Evolutionary conservation across 2,888 invertebrate genomes (phyloP), one percentile per base, ranked within the genome.

Genomic region (Aethes cnicana): DNA sequence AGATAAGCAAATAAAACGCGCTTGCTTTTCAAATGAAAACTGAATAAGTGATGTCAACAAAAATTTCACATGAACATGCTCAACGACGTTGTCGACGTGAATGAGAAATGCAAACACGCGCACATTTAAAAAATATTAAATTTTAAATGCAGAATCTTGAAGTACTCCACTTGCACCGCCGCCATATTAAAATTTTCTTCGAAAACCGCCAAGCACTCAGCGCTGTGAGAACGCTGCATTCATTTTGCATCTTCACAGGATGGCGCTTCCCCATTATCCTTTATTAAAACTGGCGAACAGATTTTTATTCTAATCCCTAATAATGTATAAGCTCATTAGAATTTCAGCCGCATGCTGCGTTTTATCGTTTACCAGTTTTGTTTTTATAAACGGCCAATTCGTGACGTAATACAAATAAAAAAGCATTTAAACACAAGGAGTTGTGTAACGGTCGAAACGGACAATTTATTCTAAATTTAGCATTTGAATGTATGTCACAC

Each of bases 101-200:
- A 12, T 5, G 12, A 28, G 6, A 12, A 23, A 44, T 36, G 42
- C 47, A 32, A 57, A 54, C 44, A 50, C 53, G 42, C 53, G 56
- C 47, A 23, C 43, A 26, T 25, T 17, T 2, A 21, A 43, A 57
- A 64, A 66, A 64, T 64, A 69, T 72, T 63, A 63, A 69, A 58
- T 61, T 63, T 61, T 62, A 54, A 63, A 67, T 68, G 64, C 62
- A 63, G 69, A 68, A 66, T 59, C 56, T 55, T 26, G 53, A 62
- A 60, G 65, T 63, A 54, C 59, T 66, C 58, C 54, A 56, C 55
- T 57, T 55, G 48, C 46, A 47, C 47, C 59, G 62, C 68, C 55
- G 58, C 60, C 63, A 71, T 78, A 79, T 78, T 79, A 79, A 72
- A 78, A 72, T 69, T 71, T 71, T 65, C 64, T 62, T 63, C 61